Evolutionary conservation across 1,140 invertebrate species (phyloP).

Genomic region (Panulirus ornatus): DNA sequence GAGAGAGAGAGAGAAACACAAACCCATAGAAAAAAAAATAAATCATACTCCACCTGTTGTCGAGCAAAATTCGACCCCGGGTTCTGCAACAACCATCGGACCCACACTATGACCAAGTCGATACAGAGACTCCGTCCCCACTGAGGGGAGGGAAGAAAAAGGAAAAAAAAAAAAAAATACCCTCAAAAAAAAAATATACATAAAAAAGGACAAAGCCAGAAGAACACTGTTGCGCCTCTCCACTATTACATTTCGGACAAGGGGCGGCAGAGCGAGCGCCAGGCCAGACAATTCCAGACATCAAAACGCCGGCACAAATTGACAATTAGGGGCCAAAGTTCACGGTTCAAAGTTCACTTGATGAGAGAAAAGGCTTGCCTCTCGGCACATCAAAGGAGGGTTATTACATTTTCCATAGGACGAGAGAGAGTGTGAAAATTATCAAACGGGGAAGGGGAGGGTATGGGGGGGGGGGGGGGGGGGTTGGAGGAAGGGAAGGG

Average conservation of each 20-base stretch:
- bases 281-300: background rate
- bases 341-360: conserved; percentile 5
- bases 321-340: conserved; percentile 4
- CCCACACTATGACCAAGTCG: too few relatives aligned
- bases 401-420: conserved; percentile 15
- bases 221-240: too few relatives aligned
- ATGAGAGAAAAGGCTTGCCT: background rate
- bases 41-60: too few relatives aligned
- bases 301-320: conserved; percentile 12
- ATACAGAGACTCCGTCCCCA: too few relatives aligned
- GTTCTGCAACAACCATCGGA: too few relatives aligned
- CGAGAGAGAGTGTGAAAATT: conserved; percentile 7
- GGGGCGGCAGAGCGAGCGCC: background rate
- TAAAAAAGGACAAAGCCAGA: too few relatives aligned
- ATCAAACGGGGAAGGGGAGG: background rate
- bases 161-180: too few relatives aligned
- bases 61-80: too few relatives aligned
- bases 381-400: conserved; percentile 1
- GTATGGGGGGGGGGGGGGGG: background rate
- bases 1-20: too few relatives aligned
- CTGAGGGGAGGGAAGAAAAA: too few relatives aligned
- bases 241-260: background rate
- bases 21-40: too few relatives aligned
- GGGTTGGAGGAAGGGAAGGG: background rate
- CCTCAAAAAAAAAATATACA: too few relatives aligned